Conservation (phyloP, 2,113 vertebrate genomes). For the Myanophis thanlyinensis region DNA sequence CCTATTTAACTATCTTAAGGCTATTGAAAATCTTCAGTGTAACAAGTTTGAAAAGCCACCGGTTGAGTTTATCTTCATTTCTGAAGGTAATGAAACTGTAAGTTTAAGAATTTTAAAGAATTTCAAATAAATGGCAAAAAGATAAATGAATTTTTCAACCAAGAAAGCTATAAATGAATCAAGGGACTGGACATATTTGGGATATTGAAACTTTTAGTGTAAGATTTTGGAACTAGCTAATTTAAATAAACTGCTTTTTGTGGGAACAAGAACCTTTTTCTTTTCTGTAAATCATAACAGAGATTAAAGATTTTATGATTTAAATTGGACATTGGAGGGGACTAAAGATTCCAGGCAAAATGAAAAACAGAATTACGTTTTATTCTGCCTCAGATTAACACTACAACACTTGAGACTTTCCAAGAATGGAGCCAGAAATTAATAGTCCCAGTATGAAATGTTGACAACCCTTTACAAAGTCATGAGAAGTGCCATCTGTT, state of each 20-base stretch:
- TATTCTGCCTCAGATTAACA: background rate
- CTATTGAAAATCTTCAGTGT: background rate
- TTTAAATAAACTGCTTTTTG: background rate
- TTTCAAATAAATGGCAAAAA: background rate
- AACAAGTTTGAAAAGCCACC: background rate
- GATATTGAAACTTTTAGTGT: background rate
- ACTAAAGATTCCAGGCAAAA: background rate
- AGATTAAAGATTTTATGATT: background rate
- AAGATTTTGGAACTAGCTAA: background rate
- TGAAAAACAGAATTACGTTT: background rate
- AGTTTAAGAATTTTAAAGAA: background rate
- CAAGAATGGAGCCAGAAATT: background rate
- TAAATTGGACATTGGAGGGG: background rate
- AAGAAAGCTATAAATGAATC: background rate
- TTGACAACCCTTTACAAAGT: background rate
- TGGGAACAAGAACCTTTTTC: background rate
- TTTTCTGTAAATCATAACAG: background rate
- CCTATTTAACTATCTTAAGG: background rate
- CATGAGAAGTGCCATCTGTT: background rate
- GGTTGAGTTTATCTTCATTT: background rate
- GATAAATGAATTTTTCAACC: background rate
- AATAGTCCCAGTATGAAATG: background rate
- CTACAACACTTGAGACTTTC: background rate
- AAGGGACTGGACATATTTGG: background rate
- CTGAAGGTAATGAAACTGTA: background rate